These are phyloP conservation scores for Corythoichthys intestinalis DNA, from an alignment of 2,113 vertebrate genomes.

Conservation along the genomic window DNA sequence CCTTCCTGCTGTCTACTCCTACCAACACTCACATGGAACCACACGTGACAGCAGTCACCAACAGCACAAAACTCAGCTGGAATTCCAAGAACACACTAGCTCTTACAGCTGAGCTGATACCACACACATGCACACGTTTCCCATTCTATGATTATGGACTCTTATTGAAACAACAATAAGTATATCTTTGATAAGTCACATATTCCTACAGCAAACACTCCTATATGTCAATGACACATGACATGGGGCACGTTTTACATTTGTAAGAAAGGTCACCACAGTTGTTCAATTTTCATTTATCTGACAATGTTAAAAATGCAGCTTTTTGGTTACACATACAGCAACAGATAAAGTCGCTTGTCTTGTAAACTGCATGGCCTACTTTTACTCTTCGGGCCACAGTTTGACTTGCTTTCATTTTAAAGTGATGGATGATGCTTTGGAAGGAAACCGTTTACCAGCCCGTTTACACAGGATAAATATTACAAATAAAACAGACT, in stretches of 20 bases:
- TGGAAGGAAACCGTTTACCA: not conserved
- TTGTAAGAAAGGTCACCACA: slow-evolving; percentile 47
- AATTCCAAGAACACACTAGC: slow-evolving; percentile 29
- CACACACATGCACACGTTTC: slow-evolving; percentile 7
- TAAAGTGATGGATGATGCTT: not conserved
- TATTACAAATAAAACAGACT: not conserved
- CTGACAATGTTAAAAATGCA: slow-evolving; percentile 46
- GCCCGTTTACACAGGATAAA: not conserved
- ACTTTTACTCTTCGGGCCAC: slow-evolving; percentile 44
- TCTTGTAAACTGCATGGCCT: slow-evolving; percentile 48
- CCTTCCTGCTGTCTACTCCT: slow-evolving; percentile 36
- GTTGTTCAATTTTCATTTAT: not conserved
- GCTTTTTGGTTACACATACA: slow-evolving; percentile 46
- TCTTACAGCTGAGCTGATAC: slow-evolving; percentile 34
- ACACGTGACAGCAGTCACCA: slow-evolving; percentile 59
- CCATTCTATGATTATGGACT: slow-evolving; percentile 1
- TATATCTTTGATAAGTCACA: not conserved
- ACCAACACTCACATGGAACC: slow-evolving; percentile 63
- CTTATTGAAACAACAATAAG: slow-evolving; percentile 6
- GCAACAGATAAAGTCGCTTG: slow-evolving; percentile 55
- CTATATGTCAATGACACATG: slow-evolving; percentile 10
- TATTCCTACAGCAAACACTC: slow-evolving; percentile 9
- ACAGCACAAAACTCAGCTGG: slow-evolving; percentile 40
- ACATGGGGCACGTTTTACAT: slow-evolving; percentile 30
- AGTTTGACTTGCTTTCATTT: slow-evolving; percentile 10